These are phyloP conservation scores for Tromatobia lineatoria DNA, from an alignment of 2,888 invertebrate genomes.

Conservation along the genomic window DNA sequence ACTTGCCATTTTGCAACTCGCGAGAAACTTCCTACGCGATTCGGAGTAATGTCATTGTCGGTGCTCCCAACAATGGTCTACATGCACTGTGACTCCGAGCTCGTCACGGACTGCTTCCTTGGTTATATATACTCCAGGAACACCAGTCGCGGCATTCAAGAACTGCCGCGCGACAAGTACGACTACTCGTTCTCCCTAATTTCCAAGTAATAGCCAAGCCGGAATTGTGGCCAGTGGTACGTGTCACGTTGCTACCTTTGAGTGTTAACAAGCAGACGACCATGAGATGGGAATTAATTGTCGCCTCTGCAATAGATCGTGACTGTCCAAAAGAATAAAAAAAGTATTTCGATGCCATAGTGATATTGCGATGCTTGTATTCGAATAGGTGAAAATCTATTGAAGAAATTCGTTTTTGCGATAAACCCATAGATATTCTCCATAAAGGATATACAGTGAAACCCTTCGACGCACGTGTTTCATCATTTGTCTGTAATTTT, in stretches of 20 bases:
- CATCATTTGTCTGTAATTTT: constrained; percentile 69
- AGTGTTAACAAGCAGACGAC: constrained; percentile 31
- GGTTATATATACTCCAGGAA: constrained; percentile 18
- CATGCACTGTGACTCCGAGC: constrained; percentile 22
- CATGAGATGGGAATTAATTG: constrained; percentile 36
- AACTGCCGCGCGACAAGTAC: constrained; percentile 24
- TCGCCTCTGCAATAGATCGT: not conserved
- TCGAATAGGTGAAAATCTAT: constrained; percentile 55
- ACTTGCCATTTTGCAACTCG: constrained; percentile 55
- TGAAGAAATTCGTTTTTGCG: constrained; percentile 51
- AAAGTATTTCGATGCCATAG: not conserved
- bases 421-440: constrained; percentile 61
- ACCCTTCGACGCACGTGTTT: constrained; percentile 71
- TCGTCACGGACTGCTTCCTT: constrained; percentile 23
- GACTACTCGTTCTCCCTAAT: constrained; percentile 33
- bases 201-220: constrained; percentile 46
- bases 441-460: constrained; percentile 55
- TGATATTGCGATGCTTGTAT: not conserved
- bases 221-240: constrained; percentile 26
- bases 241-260: constrained; percentile 13
- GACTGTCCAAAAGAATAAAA: not conserved
- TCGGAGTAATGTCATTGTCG: constrained; percentile 47
- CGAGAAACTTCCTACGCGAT: constrained; percentile 36
- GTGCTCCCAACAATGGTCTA: constrained; percentile 45
- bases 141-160: constrained; percentile 28